Evolutionary conservation across 2,888 invertebrate genomes (phyloP).

Genomic region (Apomyelois bistriatella): DNA sequence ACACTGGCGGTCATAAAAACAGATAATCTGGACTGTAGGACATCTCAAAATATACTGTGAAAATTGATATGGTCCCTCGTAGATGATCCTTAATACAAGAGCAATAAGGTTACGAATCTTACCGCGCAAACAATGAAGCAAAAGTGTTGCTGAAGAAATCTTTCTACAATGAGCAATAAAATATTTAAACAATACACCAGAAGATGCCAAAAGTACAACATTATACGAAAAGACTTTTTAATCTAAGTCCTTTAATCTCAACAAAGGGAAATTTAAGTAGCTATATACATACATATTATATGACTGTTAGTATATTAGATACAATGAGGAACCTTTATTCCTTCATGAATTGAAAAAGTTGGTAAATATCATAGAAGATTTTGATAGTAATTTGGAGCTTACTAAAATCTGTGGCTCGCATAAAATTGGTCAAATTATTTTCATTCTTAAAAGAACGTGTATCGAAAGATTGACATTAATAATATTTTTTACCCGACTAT

Average conservation of each 20-base stretch:
- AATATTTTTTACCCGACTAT: no score
- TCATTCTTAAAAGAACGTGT: no score
- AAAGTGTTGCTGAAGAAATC: background rate
- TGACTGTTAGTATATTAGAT: background rate
- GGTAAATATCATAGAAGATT: background rate
- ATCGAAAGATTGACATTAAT: no score
- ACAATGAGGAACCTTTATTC: background rate
- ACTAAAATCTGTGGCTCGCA: no score
- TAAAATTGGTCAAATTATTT: no score
- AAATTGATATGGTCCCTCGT: no score
- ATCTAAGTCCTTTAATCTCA: constrained; percentile 4
- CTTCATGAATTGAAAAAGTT: background rate
- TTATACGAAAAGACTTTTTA: constrained; percentile 22
- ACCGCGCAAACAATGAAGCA: background rate
- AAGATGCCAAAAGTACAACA: constrained; percentile 18
- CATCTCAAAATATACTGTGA: no score
- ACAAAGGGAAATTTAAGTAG: constrained; percentile 18
- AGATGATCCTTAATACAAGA: no score
- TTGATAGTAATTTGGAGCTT: no score
- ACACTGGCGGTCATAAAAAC: no score
- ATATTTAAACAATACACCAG: constrained; percentile 4
- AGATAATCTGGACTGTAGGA: no score
- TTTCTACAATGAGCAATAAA: constrained; percentile 7
- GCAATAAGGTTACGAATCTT: background rate
- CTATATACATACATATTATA: constrained; percentile 20